Evolutionary conservation across 2,888 invertebrate genomes (phyloP).

Genomic region (Pachymerium ferrugineum): DNA sequence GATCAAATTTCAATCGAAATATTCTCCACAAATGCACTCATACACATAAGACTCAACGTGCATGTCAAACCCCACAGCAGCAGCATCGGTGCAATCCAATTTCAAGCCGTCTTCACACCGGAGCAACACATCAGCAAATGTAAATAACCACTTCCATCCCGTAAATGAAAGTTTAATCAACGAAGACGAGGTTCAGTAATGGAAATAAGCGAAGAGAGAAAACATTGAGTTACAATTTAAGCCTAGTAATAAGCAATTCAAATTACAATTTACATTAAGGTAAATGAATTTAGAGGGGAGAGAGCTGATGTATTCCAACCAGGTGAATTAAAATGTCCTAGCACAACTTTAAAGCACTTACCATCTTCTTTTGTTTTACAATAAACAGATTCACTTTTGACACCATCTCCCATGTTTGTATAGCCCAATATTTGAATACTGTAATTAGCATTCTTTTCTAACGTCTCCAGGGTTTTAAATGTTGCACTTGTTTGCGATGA

Average conservation of each 20-base stretch:
- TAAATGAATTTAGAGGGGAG: not conserved
- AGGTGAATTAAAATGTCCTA: not conserved
- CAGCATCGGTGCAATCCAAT: not conserved
- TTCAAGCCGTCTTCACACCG: not conserved
- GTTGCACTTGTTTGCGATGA: not conserved
- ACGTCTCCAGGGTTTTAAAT: constrained; percentile 39
- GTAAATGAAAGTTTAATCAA: not conserved
- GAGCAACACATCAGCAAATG: not conserved
- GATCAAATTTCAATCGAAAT: constrained; percentile 10
- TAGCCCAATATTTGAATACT: constrained; percentile 48
- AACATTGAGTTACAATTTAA: not conserved
- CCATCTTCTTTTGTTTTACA: constrained; percentile 47
- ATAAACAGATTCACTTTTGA: constrained; percentile 44
- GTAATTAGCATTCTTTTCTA: constrained; percentile 47
- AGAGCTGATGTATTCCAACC: not conserved
- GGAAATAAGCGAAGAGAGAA: not conserved
- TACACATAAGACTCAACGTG: not conserved
- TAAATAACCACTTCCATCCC: not conserved
- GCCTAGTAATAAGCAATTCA: not conserved
- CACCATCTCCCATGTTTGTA: constrained; percentile 48
- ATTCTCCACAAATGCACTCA: not conserved
- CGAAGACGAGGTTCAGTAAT: no score
- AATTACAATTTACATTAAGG: constrained; percentile 11
- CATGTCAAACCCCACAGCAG: not conserved
- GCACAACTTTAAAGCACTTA: constrained; percentile 37